These are phyloP conservation scores for Drosophila biarmipes DNA, from an alignment of 1,140 invertebrate species.

Conservation along the genomic window DNA sequence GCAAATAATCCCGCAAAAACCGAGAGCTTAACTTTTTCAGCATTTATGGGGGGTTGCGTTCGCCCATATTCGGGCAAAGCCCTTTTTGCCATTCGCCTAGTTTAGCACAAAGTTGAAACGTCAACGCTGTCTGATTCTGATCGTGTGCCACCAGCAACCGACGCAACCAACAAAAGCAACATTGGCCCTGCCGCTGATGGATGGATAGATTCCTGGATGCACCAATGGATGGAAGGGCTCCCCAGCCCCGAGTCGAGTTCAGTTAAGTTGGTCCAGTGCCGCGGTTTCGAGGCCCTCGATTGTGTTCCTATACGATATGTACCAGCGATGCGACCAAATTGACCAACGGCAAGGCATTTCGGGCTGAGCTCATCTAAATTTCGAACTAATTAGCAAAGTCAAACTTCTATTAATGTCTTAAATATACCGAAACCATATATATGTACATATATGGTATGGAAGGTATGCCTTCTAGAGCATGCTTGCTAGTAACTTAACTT, in stretches of 20 bases:
- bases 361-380: not conserved
- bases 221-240: slow-evolving; percentile 14
- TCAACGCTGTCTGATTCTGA: slow-evolving; percentile 73
- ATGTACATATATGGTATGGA: no score
- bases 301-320: not conserved
- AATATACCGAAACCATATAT: no score
- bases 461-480: no score
- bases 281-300: slow-evolving; percentile 21
- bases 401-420: no score
- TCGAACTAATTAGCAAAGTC: no score
- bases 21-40: slow-evolving; percentile 76
- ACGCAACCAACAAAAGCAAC: slow-evolving; percentile 37
- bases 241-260: slow-evolving; percentile 1
- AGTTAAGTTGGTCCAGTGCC: slow-evolving; percentile 22
- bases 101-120: slow-evolving; percentile 79
- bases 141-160: slow-evolving; percentile 51
- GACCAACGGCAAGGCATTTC: not conserved
- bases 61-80: slow-evolving; percentile 38
- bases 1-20: slow-evolving; percentile 79
- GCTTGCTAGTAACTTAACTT: no score
- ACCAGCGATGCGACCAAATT: not conserved
- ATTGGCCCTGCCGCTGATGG: slow-evolving; percentile 52
- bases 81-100: slow-evolving; percentile 61
- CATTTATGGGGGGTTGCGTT: slow-evolving; percentile 55
- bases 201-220: slow-evolving; percentile 48